Conservation (phyloP, 2,113 vertebrate species). For the Lamprologus ornatipinnis region DNA sequence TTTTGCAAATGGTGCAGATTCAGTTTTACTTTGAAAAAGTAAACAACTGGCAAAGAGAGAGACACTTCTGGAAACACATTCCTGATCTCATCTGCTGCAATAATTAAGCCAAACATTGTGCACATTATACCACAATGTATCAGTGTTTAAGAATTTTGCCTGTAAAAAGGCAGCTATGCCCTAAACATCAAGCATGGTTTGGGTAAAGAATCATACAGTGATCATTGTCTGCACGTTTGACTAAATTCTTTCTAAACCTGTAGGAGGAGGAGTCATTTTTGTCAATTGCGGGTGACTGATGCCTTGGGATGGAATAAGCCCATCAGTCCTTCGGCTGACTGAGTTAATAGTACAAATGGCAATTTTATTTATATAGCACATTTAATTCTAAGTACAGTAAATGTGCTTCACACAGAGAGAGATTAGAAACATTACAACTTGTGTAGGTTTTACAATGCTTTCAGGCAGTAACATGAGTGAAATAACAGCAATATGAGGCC, state of each 20-base stretch:
- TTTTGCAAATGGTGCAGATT: not conserved
- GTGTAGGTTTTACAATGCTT: not conserved
- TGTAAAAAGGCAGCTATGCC: not conserved
- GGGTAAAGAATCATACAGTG: not conserved
- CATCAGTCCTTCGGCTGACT: not conserved
- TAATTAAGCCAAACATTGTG: not conserved
- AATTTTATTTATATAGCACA: not conserved
- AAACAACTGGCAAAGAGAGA: not conserved
- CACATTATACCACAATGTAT: not conserved
- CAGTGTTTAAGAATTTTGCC: accelerated
- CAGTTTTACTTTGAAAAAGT: not conserved
- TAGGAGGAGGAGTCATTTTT: not conserved
- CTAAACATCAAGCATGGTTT: not conserved
- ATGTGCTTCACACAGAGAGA: not conserved
- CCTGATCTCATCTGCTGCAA: not conserved
- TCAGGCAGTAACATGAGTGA: not conserved
- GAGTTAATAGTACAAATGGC: not conserved
- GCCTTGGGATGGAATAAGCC: not conserved
- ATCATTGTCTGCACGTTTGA: not conserved
- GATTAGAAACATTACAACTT: not conserved
- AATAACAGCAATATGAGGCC: not conserved
- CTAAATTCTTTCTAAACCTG: not conserved
- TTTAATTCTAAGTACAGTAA: not conserved
- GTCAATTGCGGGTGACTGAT: not conserved
- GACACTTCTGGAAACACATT: not conserved